Conservation (phyloP, 2,888 invertebrate genomes). For the Amphipoea oculea region DNA sequence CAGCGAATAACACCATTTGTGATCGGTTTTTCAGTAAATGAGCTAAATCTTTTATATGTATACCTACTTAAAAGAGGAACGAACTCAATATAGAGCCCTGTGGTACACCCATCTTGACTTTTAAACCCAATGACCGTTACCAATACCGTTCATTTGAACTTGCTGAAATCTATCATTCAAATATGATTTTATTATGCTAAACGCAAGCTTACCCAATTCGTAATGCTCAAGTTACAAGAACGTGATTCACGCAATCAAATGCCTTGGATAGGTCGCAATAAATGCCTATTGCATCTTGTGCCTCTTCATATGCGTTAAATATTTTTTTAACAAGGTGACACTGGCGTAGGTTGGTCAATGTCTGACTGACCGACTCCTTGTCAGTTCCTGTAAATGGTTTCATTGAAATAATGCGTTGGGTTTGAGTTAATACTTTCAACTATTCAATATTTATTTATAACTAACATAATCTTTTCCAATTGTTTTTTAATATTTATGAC, state of each 20-base stretch:
- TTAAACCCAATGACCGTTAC: no score
- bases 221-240: not conserved
- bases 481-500: conserved; percentile 63
- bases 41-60: no score
- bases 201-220: not conserved
- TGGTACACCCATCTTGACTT: no score
- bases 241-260: not conserved
- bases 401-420: not conserved
- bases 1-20: no score
- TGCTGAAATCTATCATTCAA: not conserved
- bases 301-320: not conserved
- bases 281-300: not conserved
- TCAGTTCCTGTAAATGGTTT: not conserved
- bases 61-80: no score
- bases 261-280: not conserved
- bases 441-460: no score
- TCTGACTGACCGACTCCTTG: no score
- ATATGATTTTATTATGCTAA: not conserved
- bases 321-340: no score
- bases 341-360: no score
- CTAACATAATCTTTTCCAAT: conserved; percentile 37
- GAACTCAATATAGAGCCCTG: no score
- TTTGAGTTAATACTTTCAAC: not conserved
- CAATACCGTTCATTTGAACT: not conserved
- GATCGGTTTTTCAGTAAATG: no score